phyloP scores from a whole-genome alignment of 2,888 invertebrate genomes.

The Leptopterna dolabrata region DNA sequence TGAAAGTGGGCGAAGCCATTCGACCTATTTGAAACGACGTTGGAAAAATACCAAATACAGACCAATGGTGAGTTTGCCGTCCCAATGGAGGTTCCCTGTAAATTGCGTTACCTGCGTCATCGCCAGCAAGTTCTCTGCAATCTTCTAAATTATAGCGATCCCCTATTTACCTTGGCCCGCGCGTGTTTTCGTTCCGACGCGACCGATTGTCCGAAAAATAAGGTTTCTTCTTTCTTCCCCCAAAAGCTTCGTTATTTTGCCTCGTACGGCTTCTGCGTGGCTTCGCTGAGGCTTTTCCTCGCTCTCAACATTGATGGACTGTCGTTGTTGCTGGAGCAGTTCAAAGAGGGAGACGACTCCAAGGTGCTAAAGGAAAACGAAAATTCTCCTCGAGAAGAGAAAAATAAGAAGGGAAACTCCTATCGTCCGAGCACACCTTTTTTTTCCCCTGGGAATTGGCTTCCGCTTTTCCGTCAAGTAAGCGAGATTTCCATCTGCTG shows the following conservation, averaged over 20 bases:
- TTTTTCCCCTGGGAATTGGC: not conserved
- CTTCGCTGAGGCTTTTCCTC: not conserved
- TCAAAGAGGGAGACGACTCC: not conserved
- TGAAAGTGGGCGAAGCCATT: too few relatives aligned
- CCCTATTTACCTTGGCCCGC: not conserved
- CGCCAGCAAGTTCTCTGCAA: not conserved
- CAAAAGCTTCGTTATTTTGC: not conserved
- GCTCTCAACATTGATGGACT: not conserved
- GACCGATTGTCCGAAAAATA: not conserved
- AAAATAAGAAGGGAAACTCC: not conserved
- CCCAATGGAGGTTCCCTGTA: not conserved
- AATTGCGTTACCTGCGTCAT: not conserved
- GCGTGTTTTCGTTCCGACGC: not conserved
- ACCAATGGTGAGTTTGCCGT: too few relatives aligned
- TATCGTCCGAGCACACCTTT: not conserved
- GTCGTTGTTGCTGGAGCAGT: not conserved
- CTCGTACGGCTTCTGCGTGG: not conserved
- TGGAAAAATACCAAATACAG: too few relatives aligned
- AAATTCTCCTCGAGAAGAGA: not conserved
- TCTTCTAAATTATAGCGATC: not conserved
- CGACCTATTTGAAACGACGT: too few relatives aligned
- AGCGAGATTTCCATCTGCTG: not conserved
- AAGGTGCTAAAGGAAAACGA: not conserved
- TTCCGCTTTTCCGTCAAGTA: not conserved
- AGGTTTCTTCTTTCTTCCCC: too few relatives aligned